Percentiles rank a stretch among this genome's conserved stretches.
Evolutionary conservation across 2,888 invertebrate species (phyloP).

Genomic region (Myathropa florea): DNA sequence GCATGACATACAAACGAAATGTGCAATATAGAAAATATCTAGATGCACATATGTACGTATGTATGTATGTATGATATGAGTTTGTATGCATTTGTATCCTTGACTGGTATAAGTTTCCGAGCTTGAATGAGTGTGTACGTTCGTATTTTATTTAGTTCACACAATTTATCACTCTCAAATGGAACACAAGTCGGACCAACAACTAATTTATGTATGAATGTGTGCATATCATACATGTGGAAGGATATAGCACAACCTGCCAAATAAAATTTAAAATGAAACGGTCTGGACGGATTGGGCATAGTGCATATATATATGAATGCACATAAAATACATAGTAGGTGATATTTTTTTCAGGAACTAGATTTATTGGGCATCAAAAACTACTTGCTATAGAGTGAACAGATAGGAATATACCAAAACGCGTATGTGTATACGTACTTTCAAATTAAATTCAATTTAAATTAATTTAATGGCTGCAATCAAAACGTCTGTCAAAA

Average conservation of each 20-base stretch:
- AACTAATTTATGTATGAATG: conserved; percentile 20
- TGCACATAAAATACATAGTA: too few species aligned
- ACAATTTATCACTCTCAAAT: conserved; percentile 49
- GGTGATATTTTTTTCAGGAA: neutral
- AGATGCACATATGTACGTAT: neutral
- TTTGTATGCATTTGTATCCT: neutral
- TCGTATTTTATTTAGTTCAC: conserved; percentile 43
- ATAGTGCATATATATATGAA: neutral
- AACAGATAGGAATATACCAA: neutral
- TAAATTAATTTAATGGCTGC: too few species aligned
- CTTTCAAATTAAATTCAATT: neutral
- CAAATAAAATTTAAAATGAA: conserved; percentile 1
- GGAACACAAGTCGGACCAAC: conserved; percentile 25
- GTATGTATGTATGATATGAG: neutral
- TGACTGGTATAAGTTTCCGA: neutral
- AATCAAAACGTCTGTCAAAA: too few species aligned
- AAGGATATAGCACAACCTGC: conserved; percentile 18
- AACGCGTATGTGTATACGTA: too few species aligned
- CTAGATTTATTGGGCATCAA: neutral
- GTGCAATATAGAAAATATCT: conserved; percentile 6
- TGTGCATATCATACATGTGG: conserved; percentile 5
- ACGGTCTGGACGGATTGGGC: neutral
- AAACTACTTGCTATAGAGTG: neutral
- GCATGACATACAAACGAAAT: conserved; percentile 40
- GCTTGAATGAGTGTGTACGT: neutral